Evolutionary conservation across 2,113 vertebrate genomes (phyloP).

Genomic region (Rhagologus leucostigma): DNA sequence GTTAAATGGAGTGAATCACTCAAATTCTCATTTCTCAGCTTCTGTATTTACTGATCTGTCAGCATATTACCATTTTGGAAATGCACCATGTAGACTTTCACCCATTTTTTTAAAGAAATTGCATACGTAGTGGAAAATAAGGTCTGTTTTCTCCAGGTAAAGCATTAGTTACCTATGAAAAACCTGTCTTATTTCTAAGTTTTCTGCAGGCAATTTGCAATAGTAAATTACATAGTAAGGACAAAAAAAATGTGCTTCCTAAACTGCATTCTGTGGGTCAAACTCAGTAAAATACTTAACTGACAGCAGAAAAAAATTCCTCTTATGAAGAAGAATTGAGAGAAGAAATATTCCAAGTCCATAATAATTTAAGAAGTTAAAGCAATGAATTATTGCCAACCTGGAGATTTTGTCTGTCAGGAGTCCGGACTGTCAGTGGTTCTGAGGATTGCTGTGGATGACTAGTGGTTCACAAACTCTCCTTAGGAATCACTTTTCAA

Average conservation of each 20-base stretch:
- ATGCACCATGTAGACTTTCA: background rate
- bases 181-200: background rate
- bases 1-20: background rate
- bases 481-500: background rate
- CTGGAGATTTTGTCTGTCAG: background rate
- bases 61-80: background rate
- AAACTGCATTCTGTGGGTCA: background rate
- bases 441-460: background rate
- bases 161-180: background rate
- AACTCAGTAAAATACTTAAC: background rate
- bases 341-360: background rate
- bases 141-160: background rate
- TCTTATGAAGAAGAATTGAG: background rate
- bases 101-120: background rate
- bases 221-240: background rate
- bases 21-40: background rate
- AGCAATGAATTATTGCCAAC: background rate
- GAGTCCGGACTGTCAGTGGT: fast-evolving
- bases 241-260: background rate
- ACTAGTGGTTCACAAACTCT: background rate
- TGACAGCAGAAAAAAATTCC: background rate
- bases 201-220: background rate
- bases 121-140: background rate
- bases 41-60: background rate
- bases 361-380: background rate